phyloP scores from a whole-genome alignment of 1,140 invertebrate species.

The Papilio polytes region DNA sequence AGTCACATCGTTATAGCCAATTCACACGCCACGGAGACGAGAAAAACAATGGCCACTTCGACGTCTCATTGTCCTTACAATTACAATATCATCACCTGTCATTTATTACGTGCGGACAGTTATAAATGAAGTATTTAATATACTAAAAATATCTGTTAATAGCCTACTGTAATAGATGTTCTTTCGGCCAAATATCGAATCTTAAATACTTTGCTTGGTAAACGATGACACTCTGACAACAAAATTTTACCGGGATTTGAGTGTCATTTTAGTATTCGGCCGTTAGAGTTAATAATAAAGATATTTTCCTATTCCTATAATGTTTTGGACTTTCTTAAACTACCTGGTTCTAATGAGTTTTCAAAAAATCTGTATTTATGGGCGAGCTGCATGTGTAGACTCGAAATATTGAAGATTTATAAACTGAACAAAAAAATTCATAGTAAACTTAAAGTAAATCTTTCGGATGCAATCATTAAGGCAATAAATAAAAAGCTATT shows the following conservation, averaged over 20 bases:
- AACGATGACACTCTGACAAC: no score
- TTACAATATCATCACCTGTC: slow-evolving; percentile 25
- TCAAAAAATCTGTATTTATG: neutral
- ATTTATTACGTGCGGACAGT: neutral
- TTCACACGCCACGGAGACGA: slow-evolving; percentile 17
- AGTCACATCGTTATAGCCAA: slow-evolving; percentile 13
- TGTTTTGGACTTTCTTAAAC: neutral
- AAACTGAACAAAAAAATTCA: neutral
- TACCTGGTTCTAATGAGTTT: neutral
- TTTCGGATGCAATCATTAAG: slow-evolving; percentile 30
- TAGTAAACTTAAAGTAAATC: neutral
- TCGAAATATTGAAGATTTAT: no score
- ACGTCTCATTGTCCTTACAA: slow-evolving; percentile 9
- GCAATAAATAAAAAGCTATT: slow-evolving; percentile 30
- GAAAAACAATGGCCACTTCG: slow-evolving; percentile 1
- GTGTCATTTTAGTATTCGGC: no score
- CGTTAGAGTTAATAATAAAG: neutral
- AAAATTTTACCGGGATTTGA: no score
- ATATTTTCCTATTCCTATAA: neutral
- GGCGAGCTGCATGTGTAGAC: no score
- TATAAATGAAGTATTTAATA: neutral
- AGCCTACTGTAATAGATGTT: neutral
- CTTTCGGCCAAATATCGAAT: no score
- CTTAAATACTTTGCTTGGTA: no score
- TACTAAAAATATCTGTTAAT: neutral